A percentile compares a stretch with the other conserved stretches of the same genome.
phyloP scores from a whole-genome alignment of 1,140 invertebrate genomes.

The Hylaeus volcanicus region DNA sequence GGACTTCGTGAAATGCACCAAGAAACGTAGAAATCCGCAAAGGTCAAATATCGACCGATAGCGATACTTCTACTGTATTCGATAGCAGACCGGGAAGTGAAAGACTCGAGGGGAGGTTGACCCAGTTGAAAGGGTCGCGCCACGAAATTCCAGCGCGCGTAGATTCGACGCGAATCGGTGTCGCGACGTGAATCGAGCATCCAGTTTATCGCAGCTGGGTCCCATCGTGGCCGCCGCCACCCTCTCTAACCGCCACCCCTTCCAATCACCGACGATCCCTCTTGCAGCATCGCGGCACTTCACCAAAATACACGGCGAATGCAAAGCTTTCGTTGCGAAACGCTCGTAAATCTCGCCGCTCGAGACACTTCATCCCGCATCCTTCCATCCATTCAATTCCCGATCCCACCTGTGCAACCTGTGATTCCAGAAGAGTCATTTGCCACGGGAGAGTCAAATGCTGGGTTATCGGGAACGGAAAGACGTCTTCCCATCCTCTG shows the following conservation, averaged over 20 bases:
- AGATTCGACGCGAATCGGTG: constrained; percentile 32
- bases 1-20: too few relatives aligned
- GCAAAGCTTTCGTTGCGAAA: constrained; percentile 56
- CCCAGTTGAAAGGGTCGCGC: constrained; percentile 21
- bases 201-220: constrained; percentile 62
- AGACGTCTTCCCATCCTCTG: too few relatives aligned
- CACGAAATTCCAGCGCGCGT: neutral
- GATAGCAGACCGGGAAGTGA: too few relatives aligned
- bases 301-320: constrained; percentile 42
- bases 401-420: constrained; percentile 27
- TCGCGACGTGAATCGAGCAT: constrained; percentile 36
- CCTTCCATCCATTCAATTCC: constrained; percentile 35
- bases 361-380: constrained; percentile 49
- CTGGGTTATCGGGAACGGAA: neutral
- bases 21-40: too few relatives aligned
- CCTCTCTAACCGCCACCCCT: neutral
- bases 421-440: constrained; percentile 21
- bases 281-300: constrained; percentile 24
- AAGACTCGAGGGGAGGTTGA: neutral
- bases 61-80: too few relatives aligned
- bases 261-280: constrained; percentile 23
- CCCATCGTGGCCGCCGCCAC: constrained; percentile 24
- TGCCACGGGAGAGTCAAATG: neutral
- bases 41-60: too few relatives aligned
- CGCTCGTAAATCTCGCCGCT: constrained; percentile 62